These are phyloP conservation scores for Chamaetylas fuelleborni DNA, from an alignment of 2,113 vertebrate species.

Conservation along the genomic window DNA sequence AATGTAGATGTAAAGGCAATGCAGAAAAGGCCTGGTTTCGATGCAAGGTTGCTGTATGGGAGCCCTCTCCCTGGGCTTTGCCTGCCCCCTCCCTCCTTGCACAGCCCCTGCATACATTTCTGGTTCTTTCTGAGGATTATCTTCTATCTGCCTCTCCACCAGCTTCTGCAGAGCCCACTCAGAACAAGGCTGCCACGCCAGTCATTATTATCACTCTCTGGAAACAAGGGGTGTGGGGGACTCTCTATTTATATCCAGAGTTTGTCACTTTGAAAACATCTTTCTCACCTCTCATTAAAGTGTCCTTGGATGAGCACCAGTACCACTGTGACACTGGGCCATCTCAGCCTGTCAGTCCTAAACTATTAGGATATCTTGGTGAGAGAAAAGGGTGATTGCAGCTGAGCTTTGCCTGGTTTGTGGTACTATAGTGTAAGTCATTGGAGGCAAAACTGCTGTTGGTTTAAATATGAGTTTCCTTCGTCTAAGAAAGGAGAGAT, in stretches of 20 bases:
- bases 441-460: neutral
- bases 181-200: neutral
- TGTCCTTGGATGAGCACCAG: neutral
- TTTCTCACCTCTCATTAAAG: neutral
- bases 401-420: neutral
- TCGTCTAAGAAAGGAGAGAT: neutral
- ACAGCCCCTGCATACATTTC: neutral
- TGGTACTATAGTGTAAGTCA: neutral
- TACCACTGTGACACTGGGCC: neutral
- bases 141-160: neutral
- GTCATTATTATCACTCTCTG: neutral
- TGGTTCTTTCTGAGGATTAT: neutral
- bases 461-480: neutral
- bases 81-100: neutral
- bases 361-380: neutral
- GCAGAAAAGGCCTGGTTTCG: neutral
- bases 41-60: neutral
- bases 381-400: neutral
- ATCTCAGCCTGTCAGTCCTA: neutral
- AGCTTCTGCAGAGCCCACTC: neutral
- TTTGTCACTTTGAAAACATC: neutral
- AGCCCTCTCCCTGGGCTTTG: neutral
- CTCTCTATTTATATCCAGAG: conserved; percentile 18
- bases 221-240: neutral
- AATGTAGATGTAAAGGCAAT: neutral